Conservation (phyloP, 2,888 invertebrate genomes). For the Euproctis similis region DNA sequence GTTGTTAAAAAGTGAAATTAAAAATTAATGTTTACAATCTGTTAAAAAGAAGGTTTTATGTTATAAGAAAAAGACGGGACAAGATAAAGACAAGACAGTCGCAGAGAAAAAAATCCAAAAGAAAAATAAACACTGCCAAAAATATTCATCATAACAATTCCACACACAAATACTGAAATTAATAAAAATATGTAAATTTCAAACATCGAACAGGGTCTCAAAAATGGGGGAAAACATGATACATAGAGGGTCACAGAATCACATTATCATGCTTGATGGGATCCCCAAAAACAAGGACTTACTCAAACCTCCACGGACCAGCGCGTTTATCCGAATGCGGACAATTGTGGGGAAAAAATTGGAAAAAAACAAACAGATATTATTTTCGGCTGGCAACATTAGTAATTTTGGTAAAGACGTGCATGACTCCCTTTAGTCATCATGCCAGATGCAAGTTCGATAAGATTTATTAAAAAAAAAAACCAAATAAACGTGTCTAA, state of each 20-base stretch:
- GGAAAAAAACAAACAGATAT: slow-evolving; percentile 62
- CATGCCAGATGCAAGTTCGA: slow-evolving; percentile 21
- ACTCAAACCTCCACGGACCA: slow-evolving; percentile 71
- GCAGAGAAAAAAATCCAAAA: too few species aligned
- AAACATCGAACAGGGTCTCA: slow-evolving; percentile 18
- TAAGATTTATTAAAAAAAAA: slow-evolving; percentile 2
- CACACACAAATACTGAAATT: slow-evolving; percentile 15
- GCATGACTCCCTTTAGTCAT: slow-evolving; percentile 21
- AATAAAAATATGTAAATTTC: slow-evolving; percentile 11
- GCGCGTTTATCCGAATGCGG: slow-evolving; percentile 70
- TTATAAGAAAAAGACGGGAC: too few species aligned
- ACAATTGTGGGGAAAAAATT: slow-evolving; percentile 59
- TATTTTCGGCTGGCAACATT: slow-evolving; percentile 44
- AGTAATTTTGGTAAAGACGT: slow-evolving; percentile 17
- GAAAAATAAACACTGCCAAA: too few species aligned
- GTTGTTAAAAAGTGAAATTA: too few species aligned
- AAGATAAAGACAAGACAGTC: too few species aligned
- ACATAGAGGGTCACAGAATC: slow-evolving; percentile 16
- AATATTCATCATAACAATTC: slow-evolving; percentile 26
- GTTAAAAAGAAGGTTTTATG: too few species aligned
- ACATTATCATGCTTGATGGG: slow-evolving; percentile 37
- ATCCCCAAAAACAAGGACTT: slow-evolving; percentile 45
- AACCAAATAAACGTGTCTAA: slow-evolving; percentile 19
- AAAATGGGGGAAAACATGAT: slow-evolving; percentile 13
- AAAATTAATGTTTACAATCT: too few species aligned